phyloP scores from a whole-genome alignment of 1,140 invertebrate genomes.

The Scaptomyza montana region DNA sequence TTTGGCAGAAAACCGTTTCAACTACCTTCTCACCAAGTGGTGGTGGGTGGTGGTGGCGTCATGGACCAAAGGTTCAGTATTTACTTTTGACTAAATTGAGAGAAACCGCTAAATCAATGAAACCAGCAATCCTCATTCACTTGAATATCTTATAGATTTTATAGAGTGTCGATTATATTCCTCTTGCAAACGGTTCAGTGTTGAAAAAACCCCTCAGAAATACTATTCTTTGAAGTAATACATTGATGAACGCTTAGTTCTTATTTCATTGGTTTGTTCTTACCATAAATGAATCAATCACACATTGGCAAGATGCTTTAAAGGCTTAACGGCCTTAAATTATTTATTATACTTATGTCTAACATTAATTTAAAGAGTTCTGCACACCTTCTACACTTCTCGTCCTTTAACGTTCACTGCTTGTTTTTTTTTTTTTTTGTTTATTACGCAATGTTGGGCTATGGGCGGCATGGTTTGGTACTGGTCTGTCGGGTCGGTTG shows the following conservation, averaged over 20 bases:
- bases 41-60: neutral
- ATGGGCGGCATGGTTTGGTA: neutral
- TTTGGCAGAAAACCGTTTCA: constrained; percentile 30
- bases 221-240: neutral
- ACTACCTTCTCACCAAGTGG: neutral
- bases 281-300: too few species aligned
- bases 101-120: constrained; percentile 27
- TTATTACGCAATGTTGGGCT: constrained; percentile 29
- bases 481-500: neutral
- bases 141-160: constrained; percentile 12
- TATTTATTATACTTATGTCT: too few species aligned
- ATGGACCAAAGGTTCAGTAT: constrained; percentile 10
- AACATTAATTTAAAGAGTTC: too few species aligned
- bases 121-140: constrained; percentile 1
- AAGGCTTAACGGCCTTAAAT: too few species aligned
- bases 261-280: too few species aligned
- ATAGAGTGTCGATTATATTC: neutral
- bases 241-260: neutral
- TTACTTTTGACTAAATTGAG: constrained; percentile 42
- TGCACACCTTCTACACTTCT: too few species aligned
- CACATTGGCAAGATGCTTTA: too few species aligned
- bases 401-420: constrained; percentile 6
- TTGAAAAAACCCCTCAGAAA: neutral
- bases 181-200: neutral
- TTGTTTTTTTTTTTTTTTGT: constrained; percentile 34